Evolutionary conservation across 1,140 invertebrate species (phyloP).

Genomic region (Pseudomyrmex gracilis): DNA sequence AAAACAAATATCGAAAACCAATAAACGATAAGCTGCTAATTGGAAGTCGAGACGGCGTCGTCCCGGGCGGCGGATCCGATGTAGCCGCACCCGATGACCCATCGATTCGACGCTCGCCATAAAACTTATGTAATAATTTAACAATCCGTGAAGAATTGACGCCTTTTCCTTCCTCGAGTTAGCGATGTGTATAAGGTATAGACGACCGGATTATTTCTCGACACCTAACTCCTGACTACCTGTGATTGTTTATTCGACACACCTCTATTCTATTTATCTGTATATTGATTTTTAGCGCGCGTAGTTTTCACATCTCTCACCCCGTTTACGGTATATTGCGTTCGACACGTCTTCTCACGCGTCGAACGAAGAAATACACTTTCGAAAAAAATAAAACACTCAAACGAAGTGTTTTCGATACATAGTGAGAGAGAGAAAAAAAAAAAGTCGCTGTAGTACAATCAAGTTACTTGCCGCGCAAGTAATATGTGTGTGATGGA

Average conservation of each 20-base stretch:
- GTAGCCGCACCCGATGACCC: constrained; percentile 59
- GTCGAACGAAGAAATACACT: not conserved
- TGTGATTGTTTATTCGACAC: constrained; percentile 56
- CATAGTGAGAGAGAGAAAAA: not conserved
- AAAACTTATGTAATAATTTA: constrained; percentile 72
- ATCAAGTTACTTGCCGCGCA: not conserved
- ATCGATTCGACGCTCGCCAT: constrained; percentile 73
- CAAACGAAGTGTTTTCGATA: not conserved
- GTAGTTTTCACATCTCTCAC: constrained; percentile 36
- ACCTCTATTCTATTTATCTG: constrained; percentile 27
- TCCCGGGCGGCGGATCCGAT: constrained; percentile 47
- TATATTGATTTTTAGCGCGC: constrained; percentile 38
- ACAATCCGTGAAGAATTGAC: constrained; percentile 62
- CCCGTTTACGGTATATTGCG: not conserved
- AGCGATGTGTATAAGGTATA: constrained; percentile 45
- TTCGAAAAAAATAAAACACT: not conserved
- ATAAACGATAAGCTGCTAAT: constrained; percentile 85
- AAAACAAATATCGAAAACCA: constrained; percentile 83
- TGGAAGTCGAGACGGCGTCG: constrained; percentile 82
- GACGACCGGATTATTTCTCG: constrained; percentile 25
- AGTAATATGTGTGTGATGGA: not conserved
- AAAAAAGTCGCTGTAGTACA: not conserved
- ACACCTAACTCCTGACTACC: constrained; percentile 40
- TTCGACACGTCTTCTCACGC: constrained; percentile 4
- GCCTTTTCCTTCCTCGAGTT: constrained; percentile 1